Evolutionary conservation across 2,113 vertebrate genomes (phyloP).

Genomic region (Hippocampus mohnikei): DNA sequence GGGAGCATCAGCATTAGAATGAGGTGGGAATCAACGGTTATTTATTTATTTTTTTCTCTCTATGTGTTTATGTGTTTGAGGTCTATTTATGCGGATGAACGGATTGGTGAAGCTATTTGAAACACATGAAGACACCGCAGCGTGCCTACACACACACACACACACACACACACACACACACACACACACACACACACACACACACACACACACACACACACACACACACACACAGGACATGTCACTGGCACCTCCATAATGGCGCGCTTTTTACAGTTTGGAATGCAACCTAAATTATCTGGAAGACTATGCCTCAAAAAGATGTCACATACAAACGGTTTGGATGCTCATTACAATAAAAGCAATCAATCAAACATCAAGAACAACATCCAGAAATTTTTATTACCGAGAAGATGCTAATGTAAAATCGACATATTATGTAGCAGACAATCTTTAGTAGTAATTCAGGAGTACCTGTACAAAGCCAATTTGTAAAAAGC

Average conservation of each 20-base stretch:
- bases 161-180: too few relatives aligned
- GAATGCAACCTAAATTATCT: background rate
- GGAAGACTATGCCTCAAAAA: background rate
- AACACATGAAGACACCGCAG: conserved; percentile 73
- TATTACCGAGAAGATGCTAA: background rate
- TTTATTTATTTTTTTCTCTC: conserved; percentile 36
- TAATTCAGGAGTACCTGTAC: background rate
- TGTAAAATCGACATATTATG: background rate
- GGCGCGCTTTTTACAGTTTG: background rate
- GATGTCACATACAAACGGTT: background rate
- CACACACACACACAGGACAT: conserved; percentile 1
- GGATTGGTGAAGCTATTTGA: conserved; percentile 87
- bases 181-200: too few relatives aligned
- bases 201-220: background rate
- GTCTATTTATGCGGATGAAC: conserved; percentile 93
- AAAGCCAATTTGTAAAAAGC: background rate
- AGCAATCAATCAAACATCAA: background rate
- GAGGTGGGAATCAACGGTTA: conserved; percentile 83
- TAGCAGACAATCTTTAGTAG: too few relatives aligned
- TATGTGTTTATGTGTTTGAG: conserved; percentile 44
- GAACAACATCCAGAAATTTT: background rate
- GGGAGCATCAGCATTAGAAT: conserved; percentile 96
- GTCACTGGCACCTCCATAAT: background rate
- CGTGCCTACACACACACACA: too few relatives aligned
- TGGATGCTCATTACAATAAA: background rate